Evolutionary conservation across 2,113 vertebrate genomes (phyloP), one percentile per base, ranked within the genome.

Genomic region (Etheostoma spectabile): DNA sequence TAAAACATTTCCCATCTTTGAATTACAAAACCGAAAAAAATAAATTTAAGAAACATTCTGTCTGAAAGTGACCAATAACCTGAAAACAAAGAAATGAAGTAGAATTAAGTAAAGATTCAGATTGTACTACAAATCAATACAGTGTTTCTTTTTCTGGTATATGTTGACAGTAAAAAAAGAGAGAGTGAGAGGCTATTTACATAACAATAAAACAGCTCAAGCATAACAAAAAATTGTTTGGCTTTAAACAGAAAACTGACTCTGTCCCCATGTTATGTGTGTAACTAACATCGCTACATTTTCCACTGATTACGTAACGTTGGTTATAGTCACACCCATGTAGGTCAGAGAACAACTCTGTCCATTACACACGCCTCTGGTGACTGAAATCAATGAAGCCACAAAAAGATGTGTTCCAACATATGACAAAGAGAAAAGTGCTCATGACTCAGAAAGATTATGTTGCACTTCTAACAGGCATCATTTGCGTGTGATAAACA

Each of bases 271-370:
- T 24, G 24, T 18, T 8, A 59, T 8, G 56, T 1, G 0, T 30
- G 8, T 33, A 10, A 8, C 12, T 57, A 19, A 4, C 5, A 66
- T 51, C 16, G 7, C 2, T 21, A 45, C 6, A 22, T 46, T 45
- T 8, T 21, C 49, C 33, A 14, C 33, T 21, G 35, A 5, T 27
- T 27, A 1, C 16, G 14, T 19, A 6, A 2, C 21, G 45, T 38
- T 21, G 48, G 63, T 77, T 59, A 0, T 33, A 3, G 45, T 53
- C 53, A 8, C 70, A 74, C 13, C 13, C n/a, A 53, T 62, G 55
- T 74, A 70, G 48, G 69, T 74, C 82, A 79, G 62, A 0, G 27
- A 49, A 24, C 11, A 33, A 1, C 42, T 59, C 2, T 46, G 10
- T 30, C n/a, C 48, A 65, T 22, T n/a, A 76, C 18, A 12, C 16